A percentile compares a stretch with the other conserved stretches of the same genome.
Conservation (phyloP, 2,888 invertebrate species). For the Terebella lapidaria region DNA sequence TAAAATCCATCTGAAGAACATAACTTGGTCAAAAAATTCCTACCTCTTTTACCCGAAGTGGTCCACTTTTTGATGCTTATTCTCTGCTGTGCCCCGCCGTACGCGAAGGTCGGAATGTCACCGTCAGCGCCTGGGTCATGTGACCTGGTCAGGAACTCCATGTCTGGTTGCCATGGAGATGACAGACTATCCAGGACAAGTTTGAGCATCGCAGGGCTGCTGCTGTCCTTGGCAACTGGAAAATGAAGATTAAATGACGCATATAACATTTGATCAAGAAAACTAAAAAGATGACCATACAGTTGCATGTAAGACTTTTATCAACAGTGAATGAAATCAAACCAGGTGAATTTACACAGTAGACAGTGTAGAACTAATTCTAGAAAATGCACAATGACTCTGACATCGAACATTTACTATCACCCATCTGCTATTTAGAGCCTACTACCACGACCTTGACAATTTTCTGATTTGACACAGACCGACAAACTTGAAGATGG, state of each 20-base stretch:
- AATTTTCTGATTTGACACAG: no score
- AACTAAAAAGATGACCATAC: background rate
- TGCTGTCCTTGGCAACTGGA: constrained; percentile 40
- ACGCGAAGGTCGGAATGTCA: background rate
- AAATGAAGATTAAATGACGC: no score
- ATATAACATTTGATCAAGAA: no score
- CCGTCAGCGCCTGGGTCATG: background rate
- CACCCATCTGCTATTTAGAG: no score
- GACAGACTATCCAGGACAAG: constrained; percentile 34
- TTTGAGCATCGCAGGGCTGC: constrained; percentile 36
- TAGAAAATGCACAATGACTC: no score
- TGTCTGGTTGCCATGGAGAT: constrained; percentile 10
- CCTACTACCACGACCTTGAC: no score
- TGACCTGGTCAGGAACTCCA: background rate
- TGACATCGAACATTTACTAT: no score
- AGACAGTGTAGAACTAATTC: no score
- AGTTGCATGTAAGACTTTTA: background rate
- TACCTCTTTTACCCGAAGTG: background rate
- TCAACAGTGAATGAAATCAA: background rate
- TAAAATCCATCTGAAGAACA: no score
- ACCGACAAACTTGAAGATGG: constrained; percentile 47
- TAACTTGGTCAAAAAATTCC: no score
- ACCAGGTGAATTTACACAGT: no score
- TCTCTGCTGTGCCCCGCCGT: background rate
- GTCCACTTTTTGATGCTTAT: background rate